These are phyloP conservation scores for Anthopleura xanthogrammica DNA, from an alignment of 92 coral and sea anemone genomes.

Conservation along the genomic window DNA sequence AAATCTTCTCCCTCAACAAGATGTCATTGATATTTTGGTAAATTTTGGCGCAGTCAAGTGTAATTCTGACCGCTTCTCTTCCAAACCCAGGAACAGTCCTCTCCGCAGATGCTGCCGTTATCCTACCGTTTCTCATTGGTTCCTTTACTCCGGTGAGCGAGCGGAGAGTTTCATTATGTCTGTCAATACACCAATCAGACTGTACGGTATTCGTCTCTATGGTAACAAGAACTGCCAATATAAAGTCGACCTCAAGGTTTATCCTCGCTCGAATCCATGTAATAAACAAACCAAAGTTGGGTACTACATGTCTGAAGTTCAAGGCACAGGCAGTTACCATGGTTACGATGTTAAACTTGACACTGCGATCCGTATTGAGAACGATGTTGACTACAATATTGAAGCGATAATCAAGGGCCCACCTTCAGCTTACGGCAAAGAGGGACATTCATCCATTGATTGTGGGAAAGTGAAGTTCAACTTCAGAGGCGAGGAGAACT, in stretches of 20 bases:
- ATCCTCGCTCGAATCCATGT: conserved; percentile 7
- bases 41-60: conserved; percentile 43
- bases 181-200: conserved; percentile 49
- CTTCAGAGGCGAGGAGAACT: conserved; percentile 59
- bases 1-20: conserved; percentile 57
- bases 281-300: conserved; percentile 21
- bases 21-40: conserved; percentile 48
- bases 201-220: conserved; percentile 76
- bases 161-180: conserved; percentile 69
- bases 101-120: conserved; percentile 43
- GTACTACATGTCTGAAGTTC: conserved; percentile 36
- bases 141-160: conserved; percentile 62
- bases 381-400: conserved; percentile 61
- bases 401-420: conserved; percentile 70
- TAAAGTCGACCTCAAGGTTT: conserved; percentile 42
- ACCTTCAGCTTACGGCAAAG: conserved; percentile 79
- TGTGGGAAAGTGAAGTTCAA: conserved; percentile 61
- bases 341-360: conserved; percentile 81
- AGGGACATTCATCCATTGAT: conserved; percentile 57
- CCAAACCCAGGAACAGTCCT: conserved; percentile 52
- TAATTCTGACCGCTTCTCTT: conserved; percentile 37
- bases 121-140: conserved; percentile 46
- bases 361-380: conserved; percentile 54
- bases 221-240: conserved; percentile 70
- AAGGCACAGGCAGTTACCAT: conserved; percentile 45